These are phyloP conservation scores for Temnothorax curvispinosus DNA, from an alignment of 1,140 invertebrate genomes.

Conservation along the genomic window DNA sequence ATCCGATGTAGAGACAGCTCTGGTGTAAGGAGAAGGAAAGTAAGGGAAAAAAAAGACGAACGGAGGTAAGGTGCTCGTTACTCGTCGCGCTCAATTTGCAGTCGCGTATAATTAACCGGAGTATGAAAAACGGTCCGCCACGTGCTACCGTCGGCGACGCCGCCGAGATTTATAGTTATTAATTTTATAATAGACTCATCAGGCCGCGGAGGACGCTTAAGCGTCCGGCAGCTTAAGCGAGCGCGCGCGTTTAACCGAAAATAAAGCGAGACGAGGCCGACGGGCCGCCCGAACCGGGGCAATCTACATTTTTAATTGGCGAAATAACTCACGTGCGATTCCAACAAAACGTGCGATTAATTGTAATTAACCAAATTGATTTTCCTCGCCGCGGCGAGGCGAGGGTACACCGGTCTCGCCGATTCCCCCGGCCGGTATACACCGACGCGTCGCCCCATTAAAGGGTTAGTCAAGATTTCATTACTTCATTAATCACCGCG, in stretches of 20 bases:
- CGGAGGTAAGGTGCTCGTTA: constrained; percentile 68
- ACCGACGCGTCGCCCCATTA: constrained; percentile 21
- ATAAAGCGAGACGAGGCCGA: constrained; percentile 45
- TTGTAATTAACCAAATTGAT: constrained; percentile 56
- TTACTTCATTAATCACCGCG: constrained; percentile 62
- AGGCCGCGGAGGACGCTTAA: constrained; percentile 61
- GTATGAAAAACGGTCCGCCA: constrained; percentile 81
- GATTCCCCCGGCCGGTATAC: neutral
- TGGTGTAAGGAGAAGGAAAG: constrained; percentile 1
- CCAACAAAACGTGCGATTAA: constrained; percentile 43
- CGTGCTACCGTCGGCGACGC: constrained; percentile 78
- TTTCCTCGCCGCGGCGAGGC: constrained; percentile 1
- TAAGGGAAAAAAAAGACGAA: constrained; percentile 22
- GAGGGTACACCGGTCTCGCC: neutral
- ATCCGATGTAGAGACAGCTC: neutral
- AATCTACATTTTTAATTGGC: constrained; percentile 53
- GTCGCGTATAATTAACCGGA: constrained; percentile 83
- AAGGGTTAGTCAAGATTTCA: constrained; percentile 63
- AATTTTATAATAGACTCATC: constrained; percentile 85
- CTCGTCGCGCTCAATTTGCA: constrained; percentile 80
- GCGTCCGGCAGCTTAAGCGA: constrained; percentile 29
- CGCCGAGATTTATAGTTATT: constrained; percentile 84
- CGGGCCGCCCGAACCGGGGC: neutral
- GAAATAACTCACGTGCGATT: constrained; percentile 41
- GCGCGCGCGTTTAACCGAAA: constrained; percentile 34